Evolutionary conservation across 2,797 vertebrate genomes (phyloP), one percentile per base, ranked within the genome.

Genomic region (Myiotriccus ornatus): DNA sequence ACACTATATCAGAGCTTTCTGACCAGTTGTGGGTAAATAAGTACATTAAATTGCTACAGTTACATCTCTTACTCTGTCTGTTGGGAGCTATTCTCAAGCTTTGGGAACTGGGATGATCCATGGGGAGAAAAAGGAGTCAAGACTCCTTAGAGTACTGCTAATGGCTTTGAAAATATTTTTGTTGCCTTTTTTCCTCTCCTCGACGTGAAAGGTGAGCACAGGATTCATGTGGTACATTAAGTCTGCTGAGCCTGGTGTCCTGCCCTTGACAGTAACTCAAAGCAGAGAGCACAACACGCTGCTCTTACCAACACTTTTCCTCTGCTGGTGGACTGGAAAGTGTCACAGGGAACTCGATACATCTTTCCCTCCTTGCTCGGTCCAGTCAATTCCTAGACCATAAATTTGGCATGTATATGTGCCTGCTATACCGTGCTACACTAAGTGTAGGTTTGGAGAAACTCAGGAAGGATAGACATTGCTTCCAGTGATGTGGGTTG

Each of bases 271-370:
- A 41, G 76, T 30, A 17, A 39, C 50, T 53, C 18, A 6, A 25
- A 25, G 24, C 23, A 44, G 39, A 35, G 37, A 59, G 30, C 19
- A 15, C 12, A 25, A 6, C 22, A 12, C 1, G 0, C 23, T 64
- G 35, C 44, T n/a, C 22, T 53, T 11, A 5, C 17, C 2, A 10
- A 5, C 4, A 2, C 62, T 35, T 59, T n/a, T 18, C 18, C 2
- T 6, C 22, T 1, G 4, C 65, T 75, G 8, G 13, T 1, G 5
- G 21, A 2, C 46, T 57, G 63, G 18, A 10, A 74, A 18, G 8
- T 4, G 0, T 43, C 56, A 23, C 35, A 4, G 30, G 4, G 27
- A 32, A 19, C 7, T 74, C 4, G 62, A 27, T 32, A 47, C 11
- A 34, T 50, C 14, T 67, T 90, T 59, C 8, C 37, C n/a, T 77